Evolutionary conservation across 1,140 invertebrate genomes (phyloP).

Genomic region (Antheraea mylitta): DNA sequence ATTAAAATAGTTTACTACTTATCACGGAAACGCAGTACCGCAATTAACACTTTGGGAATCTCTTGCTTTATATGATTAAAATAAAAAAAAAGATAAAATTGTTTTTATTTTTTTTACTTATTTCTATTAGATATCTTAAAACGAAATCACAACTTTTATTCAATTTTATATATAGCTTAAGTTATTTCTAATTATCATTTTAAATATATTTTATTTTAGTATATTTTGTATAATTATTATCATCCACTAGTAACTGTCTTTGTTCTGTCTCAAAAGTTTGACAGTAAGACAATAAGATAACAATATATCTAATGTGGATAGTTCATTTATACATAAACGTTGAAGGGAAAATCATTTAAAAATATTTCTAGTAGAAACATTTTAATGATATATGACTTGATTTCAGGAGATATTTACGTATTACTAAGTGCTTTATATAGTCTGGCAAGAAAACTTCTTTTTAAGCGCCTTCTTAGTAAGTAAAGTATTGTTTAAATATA

Average conservation of each 20-base stretch:
- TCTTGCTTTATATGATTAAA: neutral
- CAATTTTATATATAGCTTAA: neutral
- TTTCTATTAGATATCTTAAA: neutral
- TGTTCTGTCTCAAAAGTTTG: neutral
- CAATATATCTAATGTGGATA: neutral
- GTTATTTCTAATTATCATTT: too few species aligned
- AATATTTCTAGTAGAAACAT: neutral
- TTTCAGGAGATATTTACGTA: too few species aligned
- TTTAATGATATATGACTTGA: neutral
- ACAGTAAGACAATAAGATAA: neutral
- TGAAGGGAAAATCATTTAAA: neutral
- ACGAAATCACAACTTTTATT: neutral
- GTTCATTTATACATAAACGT: neutral
- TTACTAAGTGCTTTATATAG: too few species aligned
- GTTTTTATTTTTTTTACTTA: neutral
- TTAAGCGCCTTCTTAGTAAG: too few species aligned
- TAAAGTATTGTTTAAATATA: too few species aligned
- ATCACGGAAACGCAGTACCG: too few species aligned
- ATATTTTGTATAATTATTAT: neutral
- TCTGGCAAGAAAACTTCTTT: too few species aligned
- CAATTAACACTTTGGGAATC: too few species aligned
- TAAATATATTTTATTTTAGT: too few species aligned
- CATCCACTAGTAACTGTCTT: neutral
- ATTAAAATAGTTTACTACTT: too few species aligned
- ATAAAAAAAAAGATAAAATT: neutral